Conservation (phyloP, 2,113 vertebrate genomes). For the Fregetta grallaria region DNA sequence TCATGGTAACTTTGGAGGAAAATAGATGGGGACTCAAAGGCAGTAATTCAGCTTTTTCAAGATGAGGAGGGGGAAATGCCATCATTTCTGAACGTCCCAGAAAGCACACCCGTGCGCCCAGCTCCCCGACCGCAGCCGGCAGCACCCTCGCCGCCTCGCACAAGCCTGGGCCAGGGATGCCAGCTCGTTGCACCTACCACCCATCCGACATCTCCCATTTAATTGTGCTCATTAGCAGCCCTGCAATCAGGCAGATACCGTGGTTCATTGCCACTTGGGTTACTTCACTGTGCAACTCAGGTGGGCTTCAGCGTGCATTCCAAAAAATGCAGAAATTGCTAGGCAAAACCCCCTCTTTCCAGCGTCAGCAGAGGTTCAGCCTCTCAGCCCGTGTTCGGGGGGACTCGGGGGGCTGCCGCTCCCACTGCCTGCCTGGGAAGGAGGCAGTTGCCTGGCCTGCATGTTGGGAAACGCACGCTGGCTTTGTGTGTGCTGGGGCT, state of each 20-base stretch:
- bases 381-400: rapidly evolving
- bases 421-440: background rate
- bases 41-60: slow-evolving; percentile 75
- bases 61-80: slow-evolving; percentile 66
- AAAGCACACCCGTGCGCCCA: background rate
- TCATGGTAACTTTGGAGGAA: slow-evolving; percentile 82
- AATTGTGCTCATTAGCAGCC: background rate
- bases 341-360: background rate
- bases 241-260: background rate
- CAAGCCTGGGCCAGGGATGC: background rate
- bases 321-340: rapidly evolving
- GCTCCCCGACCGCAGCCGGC: background rate
- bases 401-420: background rate
- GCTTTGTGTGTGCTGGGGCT: slow-evolving; percentile 58
- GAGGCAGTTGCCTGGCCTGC: background rate
- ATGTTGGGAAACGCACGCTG: background rate
- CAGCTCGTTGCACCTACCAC: background rate
- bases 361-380: background rate
- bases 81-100: slow-evolving; percentile 48
- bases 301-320: background rate
- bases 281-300: background rate
- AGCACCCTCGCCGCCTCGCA: background rate
- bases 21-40: slow-evolving; percentile 78
- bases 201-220: background rate
- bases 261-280: background rate